Base-by-base conservation (phyloP, 2,888 invertebrate species). In the Chrysodeixis includens region DNA sequence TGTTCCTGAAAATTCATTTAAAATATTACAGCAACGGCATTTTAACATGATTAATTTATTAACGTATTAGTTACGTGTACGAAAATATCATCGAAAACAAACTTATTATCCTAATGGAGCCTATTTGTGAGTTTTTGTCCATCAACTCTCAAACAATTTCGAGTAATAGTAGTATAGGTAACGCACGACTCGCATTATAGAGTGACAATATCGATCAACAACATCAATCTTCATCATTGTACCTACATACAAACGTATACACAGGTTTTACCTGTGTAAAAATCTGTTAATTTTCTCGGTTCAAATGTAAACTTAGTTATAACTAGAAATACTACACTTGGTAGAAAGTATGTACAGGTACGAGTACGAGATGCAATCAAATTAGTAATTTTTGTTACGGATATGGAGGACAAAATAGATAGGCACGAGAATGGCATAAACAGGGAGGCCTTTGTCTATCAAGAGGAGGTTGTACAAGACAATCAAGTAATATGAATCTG, bases 131-230 rank as follows among this genome's bases (percentile, higher is more conserved):
- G 46, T 49, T 49, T 49, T 49, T 49, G 46, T 49, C 46, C 12
- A 49, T 49, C 46, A 49, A 49, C 46, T 18, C 9, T 49, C 46
- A 49, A 49, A 49, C 46, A 18, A 49, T 49, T 18, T 49, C 46
- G 46, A 49, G 46, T 49, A 49, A 49, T 49, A 49, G 46, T 49
- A 20, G 20, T 46, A 46, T 18, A 22, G 55, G 20, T 22, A 40
- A 40, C 40, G n/a, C 55, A 55, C 53, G 22, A 22, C n/a, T 30
- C 51, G 51, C 32, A 56, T 62, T 22, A 40, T 56, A 56, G 26
- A 26, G 44, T 44, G 26, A 26, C 55, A 55, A 55, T 32, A 20
- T 55, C 35, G 55, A 55, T 55, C 55, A 35, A 32, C 40, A 56
- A 40, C 55, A 35, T 20, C 40, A 56, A 40, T 40, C 56, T 20